Evolutionary conservation across 2,888 invertebrate genomes (phyloP), one percentile per base, ranked within the genome.

Genomic region (Pammene fasciana): DNA sequence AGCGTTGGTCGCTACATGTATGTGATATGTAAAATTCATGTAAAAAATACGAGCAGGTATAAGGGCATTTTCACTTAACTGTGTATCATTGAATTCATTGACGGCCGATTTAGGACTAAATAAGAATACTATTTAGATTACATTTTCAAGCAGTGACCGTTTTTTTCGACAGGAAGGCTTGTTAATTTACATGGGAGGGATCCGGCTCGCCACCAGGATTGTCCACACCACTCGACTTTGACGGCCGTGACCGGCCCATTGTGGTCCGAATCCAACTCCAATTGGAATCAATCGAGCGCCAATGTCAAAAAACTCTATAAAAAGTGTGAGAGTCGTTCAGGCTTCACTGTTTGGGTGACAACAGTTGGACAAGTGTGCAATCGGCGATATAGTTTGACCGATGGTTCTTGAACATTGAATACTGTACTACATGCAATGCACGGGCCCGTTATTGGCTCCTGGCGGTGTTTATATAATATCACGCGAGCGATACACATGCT

Each of bases 231-330:
- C 78, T 82, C 78, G 74, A 66, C 43, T 74, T 68, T 78, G 86
- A 86, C 80, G 86, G 82, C 88, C 89, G 82, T 89, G 89, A 88
- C 87, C 83, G 76, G 76, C 72, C 71, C 83, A 88, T 88, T 88
- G 85, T 87, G 73, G 76, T 75, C 71, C 79, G 82, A 84, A 82
- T 80, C 82, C 82, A 84, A 84, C 82, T 81, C 84, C 81, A 84
- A 85, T 85, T 79, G 78, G 78, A 84, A 79, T 86, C 83, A 89
- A 87, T 87, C 83, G 84, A 83, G 78, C 79, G 75, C 78, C 84
- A 85, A 85, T 83, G 83, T 84, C 80, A 86, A 86, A 85, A 88
- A 88, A 85, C 78, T 74, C 68, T 26, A 85, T 76, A 90, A 89
- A 90, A 90, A 87, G 82, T 82, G 77, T 85, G 82, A 84, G 85